A percentile compares a stretch with the other conserved stretches of the same genome.
phyloP scores from a whole-genome alignment of 2,888 invertebrate species.

The Pseudococcus jackbeardsleyi region DNA sequence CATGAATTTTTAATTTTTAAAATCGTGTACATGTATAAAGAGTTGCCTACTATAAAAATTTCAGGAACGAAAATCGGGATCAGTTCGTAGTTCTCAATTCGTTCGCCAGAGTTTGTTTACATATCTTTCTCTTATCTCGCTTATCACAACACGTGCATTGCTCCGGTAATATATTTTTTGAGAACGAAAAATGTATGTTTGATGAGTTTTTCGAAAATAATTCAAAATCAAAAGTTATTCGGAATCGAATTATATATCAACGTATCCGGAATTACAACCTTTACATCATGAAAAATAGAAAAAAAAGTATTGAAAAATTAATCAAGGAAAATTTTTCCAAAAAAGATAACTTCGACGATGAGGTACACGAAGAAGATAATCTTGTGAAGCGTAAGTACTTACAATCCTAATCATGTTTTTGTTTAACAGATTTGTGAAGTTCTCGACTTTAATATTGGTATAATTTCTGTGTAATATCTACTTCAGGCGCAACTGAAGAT shows the following conservation, averaged over 20 bases:
- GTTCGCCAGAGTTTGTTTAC: not conserved
- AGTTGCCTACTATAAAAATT: no score
- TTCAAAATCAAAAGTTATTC: no score
- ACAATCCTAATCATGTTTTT: not conserved
- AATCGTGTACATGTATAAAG: no score
- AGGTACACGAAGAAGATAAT: constrained; percentile 45
- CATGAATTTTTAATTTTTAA: no score
- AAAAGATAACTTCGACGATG: constrained; percentile 34
- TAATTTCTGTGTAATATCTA: not conserved
- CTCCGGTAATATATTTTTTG: no score
- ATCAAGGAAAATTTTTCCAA: constrained; percentile 44
- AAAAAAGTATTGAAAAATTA: constrained; percentile 33
- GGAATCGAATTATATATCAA: no score
- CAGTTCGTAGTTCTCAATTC: not conserved
- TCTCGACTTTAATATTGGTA: no score
- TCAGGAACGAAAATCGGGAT: not conserved
- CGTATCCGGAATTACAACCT: no score
- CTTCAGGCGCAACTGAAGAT: not conserved
- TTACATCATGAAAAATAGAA: not conserved
- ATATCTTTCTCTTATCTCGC: not conserved
- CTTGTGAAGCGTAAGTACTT: constrained; percentile 26
- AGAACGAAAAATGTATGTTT: no score
- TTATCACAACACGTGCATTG: constrained; percentile 1
- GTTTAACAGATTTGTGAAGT: not conserved
- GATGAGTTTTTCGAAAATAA: no score